Conservation (phyloP, 2,888 invertebrate genomes). For the Holacanthella duospinosa region DNA sequence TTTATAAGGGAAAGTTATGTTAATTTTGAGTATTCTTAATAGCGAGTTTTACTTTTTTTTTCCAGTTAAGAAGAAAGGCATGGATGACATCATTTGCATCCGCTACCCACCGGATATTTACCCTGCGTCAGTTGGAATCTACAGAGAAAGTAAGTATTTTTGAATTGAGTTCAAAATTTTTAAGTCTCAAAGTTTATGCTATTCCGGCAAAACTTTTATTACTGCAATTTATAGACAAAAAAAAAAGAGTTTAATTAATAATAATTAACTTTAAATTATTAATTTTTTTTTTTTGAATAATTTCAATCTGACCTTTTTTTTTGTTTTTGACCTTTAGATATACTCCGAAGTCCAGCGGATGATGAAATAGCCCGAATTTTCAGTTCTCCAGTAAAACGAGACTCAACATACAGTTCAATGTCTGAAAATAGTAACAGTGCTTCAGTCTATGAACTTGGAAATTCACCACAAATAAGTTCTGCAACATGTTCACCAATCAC, state of each 20-base stretch:
- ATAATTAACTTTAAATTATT: too few relatives aligned
- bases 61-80: slow-evolving; percentile 25
- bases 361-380: slow-evolving; percentile 35
- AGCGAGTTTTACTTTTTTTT: slow-evolving; percentile 20
- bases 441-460: slow-evolving; percentile 25
- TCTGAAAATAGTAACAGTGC: slow-evolving; percentile 30
- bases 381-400: slow-evolving; percentile 29
- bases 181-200: too few relatives aligned
- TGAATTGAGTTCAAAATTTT: neutral
- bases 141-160: slow-evolving; percentile 35
- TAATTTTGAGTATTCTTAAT: too few relatives aligned
- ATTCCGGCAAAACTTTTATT: too few relatives aligned
- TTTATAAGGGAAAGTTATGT: neutral
- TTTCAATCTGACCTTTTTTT: too few relatives aligned
- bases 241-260: too few relatives aligned
- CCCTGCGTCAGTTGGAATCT: slow-evolving; percentile 34
- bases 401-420: slow-evolving; percentile 37
- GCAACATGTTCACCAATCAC: slow-evolving; percentile 23
- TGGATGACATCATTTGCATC: slow-evolving; percentile 36
- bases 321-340: slow-evolving; percentile 18
- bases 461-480: slow-evolving; percentile 17
- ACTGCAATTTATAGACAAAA: too few relatives aligned
- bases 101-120: slow-evolving; percentile 37
- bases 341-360: slow-evolving; percentile 33
- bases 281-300: too few relatives aligned